These are phyloP conservation scores for Meriones psammophilus DNA, from an alignment of 2,797 vertebrate genomes.

Conservation along the genomic window DNA sequence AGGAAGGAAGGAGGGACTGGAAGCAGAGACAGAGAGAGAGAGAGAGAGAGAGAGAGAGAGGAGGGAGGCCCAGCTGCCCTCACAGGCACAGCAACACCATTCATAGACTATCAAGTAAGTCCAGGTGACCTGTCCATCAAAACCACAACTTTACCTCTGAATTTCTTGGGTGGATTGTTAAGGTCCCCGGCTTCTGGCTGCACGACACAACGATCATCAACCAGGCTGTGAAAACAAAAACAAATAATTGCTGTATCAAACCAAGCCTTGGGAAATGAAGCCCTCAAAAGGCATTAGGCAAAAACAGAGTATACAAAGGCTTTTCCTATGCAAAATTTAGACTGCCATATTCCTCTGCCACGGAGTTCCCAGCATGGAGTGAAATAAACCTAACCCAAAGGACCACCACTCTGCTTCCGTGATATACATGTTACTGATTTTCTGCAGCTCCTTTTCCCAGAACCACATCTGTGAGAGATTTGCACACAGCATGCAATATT, in stretches of 20 bases:
- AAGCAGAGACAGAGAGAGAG: too few species aligned
- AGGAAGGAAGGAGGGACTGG: neutral
- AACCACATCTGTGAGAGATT: neutral
- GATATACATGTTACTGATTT: neutral
- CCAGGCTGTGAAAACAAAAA: constrained; percentile 91
- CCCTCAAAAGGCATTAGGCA: neutral
- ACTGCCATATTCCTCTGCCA: neutral
- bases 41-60: too few species aligned
- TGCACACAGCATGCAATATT: neutral
- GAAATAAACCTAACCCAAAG: neutral
- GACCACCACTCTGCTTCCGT: neutral
- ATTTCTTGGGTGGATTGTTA: constrained; percentile 99
- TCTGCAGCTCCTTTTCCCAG: neutral
- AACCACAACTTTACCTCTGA: constrained; percentile 93
- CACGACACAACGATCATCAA: constrained; percentile 98
- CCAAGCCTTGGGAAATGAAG: constrained; percentile 7
- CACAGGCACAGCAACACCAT: neutral
- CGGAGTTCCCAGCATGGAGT: neutral
- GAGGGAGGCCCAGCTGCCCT: too few species aligned
- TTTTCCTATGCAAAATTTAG: neutral
- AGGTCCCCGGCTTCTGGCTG: constrained; percentile 98
- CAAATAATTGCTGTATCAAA: neutral
- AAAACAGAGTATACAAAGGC: neutral
- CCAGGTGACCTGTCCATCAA: neutral
- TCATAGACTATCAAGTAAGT: neutral